Base-by-base conservation (phyloP, 2,113 vertebrate genomes). In the Shinisaurus crocodilurus region DNA sequence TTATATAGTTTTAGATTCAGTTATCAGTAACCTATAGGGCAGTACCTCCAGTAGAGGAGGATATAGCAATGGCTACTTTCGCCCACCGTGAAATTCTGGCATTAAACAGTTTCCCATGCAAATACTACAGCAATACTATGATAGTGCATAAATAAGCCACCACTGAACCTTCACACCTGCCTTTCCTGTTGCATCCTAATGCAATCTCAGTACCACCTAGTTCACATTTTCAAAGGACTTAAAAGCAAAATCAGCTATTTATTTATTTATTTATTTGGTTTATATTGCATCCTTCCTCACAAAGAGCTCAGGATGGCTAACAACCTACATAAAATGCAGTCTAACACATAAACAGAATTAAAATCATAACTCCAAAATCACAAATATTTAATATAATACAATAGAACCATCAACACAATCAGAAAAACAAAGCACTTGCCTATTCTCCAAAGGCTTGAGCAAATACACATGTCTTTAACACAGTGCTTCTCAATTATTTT, bases 71-170 rank as follows among this genome's bases (percentile, higher is more conserved):
- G 48, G 69, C 60, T 77, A 1, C 16, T 40, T 80, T 79, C 0
- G 23, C 54, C 82, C 0, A 3, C 4, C 0, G 45, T 77, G 25
- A 82, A 75, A 48, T 74, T 0, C 0, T 43, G 72, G 34, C 1
- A 20, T 92, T 86, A 90, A 37, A 7, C 79, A 83, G 65, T 43
- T 79, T 76, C 54, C 37, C 23, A 0, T 5, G 72, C 25, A 87
- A 83, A 82, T 65, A 5, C 15, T 3, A 20, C 9, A 60, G 37
- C 3, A 43, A 5, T 48, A 89, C 15, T 79, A 63, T 91, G 86
- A 2, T 89, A 88, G 25, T 90, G 82, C 20, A 0, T 6, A 16
- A 87, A 75, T 91, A 76, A 29, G 70, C 76, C 0, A 0, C 0
- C 0, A 1, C 0, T 6, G 18, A 7, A 13, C 20, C 75, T 72